Evolutionary conservation across 2,888 invertebrate species (phyloP), one percentile per base, ranked within the genome.

Genomic region (Tiphia femorata): DNA sequence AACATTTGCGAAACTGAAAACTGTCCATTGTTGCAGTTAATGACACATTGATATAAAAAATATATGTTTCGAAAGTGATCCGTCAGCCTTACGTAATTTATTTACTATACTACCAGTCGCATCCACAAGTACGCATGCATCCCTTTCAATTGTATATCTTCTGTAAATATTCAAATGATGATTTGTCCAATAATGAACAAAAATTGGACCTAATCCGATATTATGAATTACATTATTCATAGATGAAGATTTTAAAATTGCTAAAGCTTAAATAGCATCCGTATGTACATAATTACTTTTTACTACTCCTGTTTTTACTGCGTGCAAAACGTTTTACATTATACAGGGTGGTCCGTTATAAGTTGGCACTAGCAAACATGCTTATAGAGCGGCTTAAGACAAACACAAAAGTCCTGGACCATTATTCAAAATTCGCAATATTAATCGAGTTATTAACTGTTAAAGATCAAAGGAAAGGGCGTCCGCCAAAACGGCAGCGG

Each of bases 161-260:
- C n/a, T 19, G n/a, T 25, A 58, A 12, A 62, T 8, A 3, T 58
- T 23, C n/a, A 62, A 8, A 23, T 62, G 62, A 2, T 29, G 19
- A 40, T 54, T 54, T 1, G 25, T 58, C 54, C 50, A 58, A 27
- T 62, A 62, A 12, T 54, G 33, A 1, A 27, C 21, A 40, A 54
- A 54, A 38, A 46, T 1, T 2, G 46, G 47, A 40, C 46, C n/a
- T 3, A 54, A 41, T n/a, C 53, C 48, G 16, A 63, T 59, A 3
- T 44, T 37, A 7, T 52, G 49, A 3, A 62, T 59, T 20, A 19
- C 23, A 16, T 46, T 40, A 1, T 21, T 12, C 5, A 41, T 25
- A n/a, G n/a, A n/a, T 41, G 41, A 23, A 5, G 8, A 41, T 8
- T 41, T 41, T 23, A 41, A 25, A 41, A 29, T 49, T 7, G 47